Conservation (phyloP, 2,113 vertebrate genomes). For the Phainopepla nitens region DNA sequence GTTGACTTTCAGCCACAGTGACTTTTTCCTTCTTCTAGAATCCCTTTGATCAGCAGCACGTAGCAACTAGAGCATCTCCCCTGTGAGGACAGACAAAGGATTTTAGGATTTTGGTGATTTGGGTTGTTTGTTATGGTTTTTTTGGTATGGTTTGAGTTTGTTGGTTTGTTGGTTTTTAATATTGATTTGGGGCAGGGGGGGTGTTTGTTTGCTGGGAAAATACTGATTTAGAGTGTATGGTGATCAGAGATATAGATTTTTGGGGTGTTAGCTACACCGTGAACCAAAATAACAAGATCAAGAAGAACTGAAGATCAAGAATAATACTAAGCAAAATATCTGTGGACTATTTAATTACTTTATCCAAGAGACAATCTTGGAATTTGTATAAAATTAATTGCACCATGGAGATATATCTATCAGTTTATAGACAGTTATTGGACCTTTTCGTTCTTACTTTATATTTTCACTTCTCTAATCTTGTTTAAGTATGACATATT, state of each 20-base stretch:
- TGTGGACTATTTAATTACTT: background rate
- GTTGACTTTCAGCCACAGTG: background rate
- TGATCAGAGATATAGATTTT: background rate
- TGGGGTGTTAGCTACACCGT: background rate
- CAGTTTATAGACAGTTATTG: background rate
- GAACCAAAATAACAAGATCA: background rate
- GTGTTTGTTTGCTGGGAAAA: background rate
- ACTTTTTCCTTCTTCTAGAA: background rate
- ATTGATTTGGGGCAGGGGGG: fast-evolving
- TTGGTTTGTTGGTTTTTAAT: background rate
- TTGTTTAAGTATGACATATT: background rate
- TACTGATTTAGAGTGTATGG: background rate
- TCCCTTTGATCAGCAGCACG: background rate
- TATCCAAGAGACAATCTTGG: background rate
- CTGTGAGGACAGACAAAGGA: background rate
- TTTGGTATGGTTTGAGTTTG: background rate
- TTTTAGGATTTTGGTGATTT: background rate
- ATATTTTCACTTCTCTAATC: background rate
- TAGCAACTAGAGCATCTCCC: background rate
- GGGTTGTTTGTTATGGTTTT: background rate
- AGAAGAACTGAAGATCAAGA: background rate
- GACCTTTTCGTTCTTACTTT: background rate
- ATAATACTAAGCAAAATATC: background rate
- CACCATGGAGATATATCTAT: background rate
- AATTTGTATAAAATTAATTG: background rate